phyloP scores from a whole-genome alignment of 2,113 vertebrate species.

The Orthonyx spaldingii region DNA sequence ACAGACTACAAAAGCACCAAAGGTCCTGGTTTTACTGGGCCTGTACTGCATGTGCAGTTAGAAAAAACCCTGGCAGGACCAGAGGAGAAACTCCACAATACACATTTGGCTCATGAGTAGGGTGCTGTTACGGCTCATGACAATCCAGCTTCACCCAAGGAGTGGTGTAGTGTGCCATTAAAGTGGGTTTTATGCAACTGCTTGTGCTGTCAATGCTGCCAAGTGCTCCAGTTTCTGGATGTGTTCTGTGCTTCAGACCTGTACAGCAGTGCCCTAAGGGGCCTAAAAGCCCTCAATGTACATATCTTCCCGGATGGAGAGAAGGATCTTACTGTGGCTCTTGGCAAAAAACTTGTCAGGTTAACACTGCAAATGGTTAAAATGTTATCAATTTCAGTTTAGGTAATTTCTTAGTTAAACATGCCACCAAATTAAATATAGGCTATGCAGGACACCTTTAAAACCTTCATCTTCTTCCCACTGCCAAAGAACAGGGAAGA shows the following conservation, averaged over 20 bases:
- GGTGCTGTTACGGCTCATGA: background rate
- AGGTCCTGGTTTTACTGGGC: background rate
- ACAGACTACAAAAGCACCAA: background rate
- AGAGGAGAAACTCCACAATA: background rate
- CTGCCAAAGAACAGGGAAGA: background rate
- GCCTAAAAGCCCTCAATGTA: background rate
- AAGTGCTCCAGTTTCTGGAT: background rate
- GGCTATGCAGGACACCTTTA: background rate
- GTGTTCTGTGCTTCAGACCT: background rate
- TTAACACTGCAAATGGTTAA: background rate
- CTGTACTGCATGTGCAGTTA: background rate
- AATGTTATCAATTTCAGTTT: background rate
- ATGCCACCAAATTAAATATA: background rate
- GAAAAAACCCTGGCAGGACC: background rate
- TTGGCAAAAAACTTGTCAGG: background rate
- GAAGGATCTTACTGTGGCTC: background rate
- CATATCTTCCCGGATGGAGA: background rate
- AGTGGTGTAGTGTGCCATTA: background rate
- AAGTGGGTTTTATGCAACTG: background rate
- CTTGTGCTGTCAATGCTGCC: accelerated
- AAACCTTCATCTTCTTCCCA: background rate
- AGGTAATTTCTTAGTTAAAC: background rate
- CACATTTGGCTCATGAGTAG: background rate
- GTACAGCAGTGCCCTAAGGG: background rate
- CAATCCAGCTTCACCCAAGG: background rate